phyloP scores from a whole-genome alignment of 92 coral and sea anemone species.

The Heliopora coerulea region DNA sequence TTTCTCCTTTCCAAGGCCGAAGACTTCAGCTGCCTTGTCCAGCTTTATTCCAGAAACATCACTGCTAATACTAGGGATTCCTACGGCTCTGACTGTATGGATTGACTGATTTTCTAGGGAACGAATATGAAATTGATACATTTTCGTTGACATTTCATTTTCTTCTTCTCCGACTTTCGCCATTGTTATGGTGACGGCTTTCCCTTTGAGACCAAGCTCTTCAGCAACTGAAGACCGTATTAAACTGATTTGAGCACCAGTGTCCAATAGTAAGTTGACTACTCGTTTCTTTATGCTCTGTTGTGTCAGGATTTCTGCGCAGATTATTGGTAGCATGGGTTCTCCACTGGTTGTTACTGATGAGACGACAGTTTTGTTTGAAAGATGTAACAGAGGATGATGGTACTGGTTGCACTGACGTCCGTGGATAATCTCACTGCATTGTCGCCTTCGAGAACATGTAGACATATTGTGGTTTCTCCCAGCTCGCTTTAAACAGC shows the following conservation, averaged over 20 bases:
- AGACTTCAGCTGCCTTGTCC: not conserved
- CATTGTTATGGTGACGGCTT: conserved; percentile 36
- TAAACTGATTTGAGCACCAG: conserved; percentile 59
- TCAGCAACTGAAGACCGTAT: conserved; percentile 52
- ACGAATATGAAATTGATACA: conserved; percentile 47
- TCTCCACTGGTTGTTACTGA: conserved; percentile 32
- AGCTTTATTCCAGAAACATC: conserved; percentile 40
- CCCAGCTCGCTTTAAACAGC: conserved; percentile 53
- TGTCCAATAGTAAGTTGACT: conserved; percentile 56
- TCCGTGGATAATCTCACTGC: conserved; percentile 51
- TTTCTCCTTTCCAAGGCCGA: conserved; percentile 17
- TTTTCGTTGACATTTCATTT: conserved; percentile 51
- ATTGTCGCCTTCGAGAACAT: conserved; percentile 50
- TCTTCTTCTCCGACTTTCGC: conserved; percentile 57
- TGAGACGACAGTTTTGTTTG: conserved; percentile 41
- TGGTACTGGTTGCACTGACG: conserved; percentile 51
- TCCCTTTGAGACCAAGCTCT: conserved; percentile 51
- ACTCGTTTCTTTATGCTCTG: conserved; percentile 42
- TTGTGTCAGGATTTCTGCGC: conserved; percentile 47
- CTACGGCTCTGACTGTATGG: conserved; percentile 53
- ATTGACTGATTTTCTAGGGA: conserved; percentile 44
- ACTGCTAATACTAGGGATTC: conserved; percentile 57
- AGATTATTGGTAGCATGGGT: conserved; percentile 51
- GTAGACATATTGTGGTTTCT: conserved; percentile 38
- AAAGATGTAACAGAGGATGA: conserved; percentile 47